Percentiles rank a stretch among this genome's conserved stretches.
Evolutionary conservation across 1,140 invertebrate genomes (phyloP).

Genomic region (Scaptomyza montana): DNA sequence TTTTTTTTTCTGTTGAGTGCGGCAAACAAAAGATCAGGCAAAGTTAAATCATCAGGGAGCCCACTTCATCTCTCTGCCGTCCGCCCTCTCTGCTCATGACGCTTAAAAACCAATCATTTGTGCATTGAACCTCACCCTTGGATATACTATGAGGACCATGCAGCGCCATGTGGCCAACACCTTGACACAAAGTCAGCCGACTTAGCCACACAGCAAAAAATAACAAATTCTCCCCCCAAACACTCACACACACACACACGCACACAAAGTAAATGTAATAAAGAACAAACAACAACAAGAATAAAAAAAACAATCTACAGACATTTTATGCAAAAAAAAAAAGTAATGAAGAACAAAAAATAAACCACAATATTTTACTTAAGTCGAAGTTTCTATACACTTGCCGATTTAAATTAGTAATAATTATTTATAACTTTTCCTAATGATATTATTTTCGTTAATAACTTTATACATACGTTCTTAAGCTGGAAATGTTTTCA

Average conservation of each 20-base stretch:
- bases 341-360: not conserved
- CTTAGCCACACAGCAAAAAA: slow-evolving; percentile 60
- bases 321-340: slow-evolving; percentile 68
- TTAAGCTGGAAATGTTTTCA: too few species aligned
- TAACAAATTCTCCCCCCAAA: slow-evolving; percentile 5
- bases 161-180: slow-evolving; percentile 70
- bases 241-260: not conserved
- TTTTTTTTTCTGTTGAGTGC: slow-evolving; percentile 21
- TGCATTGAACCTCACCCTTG: slow-evolving; percentile 57
- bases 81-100: not conserved
- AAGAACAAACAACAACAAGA: slow-evolving; percentile 20
- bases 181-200: slow-evolving; percentile 57
- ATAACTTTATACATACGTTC: too few species aligned
- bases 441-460: too few species aligned
- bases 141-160: slow-evolving; percentile 4
- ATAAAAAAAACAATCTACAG: slow-evolving; percentile 22
- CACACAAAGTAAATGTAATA: too few species aligned
- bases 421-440: too few species aligned
- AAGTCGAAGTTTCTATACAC: not conserved
- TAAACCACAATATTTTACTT: not conserved
- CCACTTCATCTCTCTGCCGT: not conserved
- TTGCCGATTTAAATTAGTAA: not conserved
- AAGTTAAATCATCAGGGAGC: slow-evolving; percentile 44
- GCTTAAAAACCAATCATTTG: slow-evolving; percentile 75
- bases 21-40: slow-evolving; percentile 27